Conservation (phyloP, 2,113 vertebrate species). For the Channa maculata region DNA sequence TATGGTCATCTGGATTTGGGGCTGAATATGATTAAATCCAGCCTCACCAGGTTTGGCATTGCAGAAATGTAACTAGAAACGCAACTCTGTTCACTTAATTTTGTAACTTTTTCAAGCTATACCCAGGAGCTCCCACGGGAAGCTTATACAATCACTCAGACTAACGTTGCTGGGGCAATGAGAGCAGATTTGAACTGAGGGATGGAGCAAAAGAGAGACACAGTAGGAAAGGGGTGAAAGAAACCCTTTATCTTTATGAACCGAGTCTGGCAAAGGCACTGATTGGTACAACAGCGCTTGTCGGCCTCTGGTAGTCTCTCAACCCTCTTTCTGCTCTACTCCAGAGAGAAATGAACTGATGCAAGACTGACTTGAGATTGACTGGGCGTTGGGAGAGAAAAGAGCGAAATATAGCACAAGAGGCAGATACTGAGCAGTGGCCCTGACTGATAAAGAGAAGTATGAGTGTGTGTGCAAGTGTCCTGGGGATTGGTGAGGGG, state of each 20-base stretch:
- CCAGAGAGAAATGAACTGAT: conserved; percentile 70
- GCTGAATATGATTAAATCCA: conserved; percentile 15
- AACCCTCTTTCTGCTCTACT: conserved; percentile 32
- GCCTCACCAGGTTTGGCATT: background rate
- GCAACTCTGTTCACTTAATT: conserved; percentile 46
- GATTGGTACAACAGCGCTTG: conserved; percentile 68
- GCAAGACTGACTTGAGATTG: conserved; percentile 70
- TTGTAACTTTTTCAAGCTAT: conserved; percentile 53
- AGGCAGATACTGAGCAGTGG: conserved; percentile 45
- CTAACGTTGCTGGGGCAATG: conserved; percentile 42
- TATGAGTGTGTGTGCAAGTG: conserved; percentile 1
- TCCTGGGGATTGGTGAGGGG: background rate
- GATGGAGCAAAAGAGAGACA: conserved; percentile 28
- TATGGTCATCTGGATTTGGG: background rate
- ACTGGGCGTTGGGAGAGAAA: conserved; percentile 50
- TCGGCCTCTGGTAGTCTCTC: conserved; percentile 56
- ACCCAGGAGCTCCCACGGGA: conserved; percentile 46
- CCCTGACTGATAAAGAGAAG: conserved; percentile 42
- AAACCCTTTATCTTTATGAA: conserved; percentile 74
- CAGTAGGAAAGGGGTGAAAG: conserved; percentile 47
- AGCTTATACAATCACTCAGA: conserved; percentile 54
- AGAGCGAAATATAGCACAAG: conserved; percentile 48
- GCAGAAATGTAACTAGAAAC: conserved; percentile 15
- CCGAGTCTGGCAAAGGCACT: conserved; percentile 64
- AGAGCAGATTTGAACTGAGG: conserved; percentile 34